These are phyloP conservation scores for Falco columbarius DNA, from an alignment of 2,797 vertebrate genomes.

Conservation along the genomic window DNA sequence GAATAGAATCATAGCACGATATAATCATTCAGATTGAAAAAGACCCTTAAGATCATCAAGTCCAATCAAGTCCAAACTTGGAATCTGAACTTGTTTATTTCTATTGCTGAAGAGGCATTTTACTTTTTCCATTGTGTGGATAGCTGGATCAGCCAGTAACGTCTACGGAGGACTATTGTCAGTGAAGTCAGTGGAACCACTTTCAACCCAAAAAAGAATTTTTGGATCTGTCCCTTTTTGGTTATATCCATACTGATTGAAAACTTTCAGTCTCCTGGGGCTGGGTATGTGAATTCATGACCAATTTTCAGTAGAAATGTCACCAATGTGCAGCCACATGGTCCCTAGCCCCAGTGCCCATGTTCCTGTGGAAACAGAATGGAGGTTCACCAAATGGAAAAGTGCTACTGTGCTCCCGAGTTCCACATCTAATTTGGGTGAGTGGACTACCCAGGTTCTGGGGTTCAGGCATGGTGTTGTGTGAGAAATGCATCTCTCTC, in stretches of 20 bases:
- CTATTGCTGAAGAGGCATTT: neutral
- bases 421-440: neutral
- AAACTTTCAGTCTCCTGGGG: neutral
- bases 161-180: neutral
- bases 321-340: accelerated
- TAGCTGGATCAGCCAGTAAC: neutral
- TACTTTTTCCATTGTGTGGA: neutral
- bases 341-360: neutral
- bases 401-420: neutral
- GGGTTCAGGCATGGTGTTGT: neutral
- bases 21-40: neutral
- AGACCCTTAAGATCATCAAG: neutral
- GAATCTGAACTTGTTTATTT: neutral
- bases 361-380: neutral
- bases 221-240: neutral
- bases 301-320: neutral
- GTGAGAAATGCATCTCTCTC: neutral
- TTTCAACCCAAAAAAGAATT: neutral
- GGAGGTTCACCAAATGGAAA: neutral
- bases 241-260: neutral
- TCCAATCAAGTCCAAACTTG: neutral
- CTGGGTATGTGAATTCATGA: neutral
- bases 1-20: neutral
- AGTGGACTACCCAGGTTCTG: neutral
- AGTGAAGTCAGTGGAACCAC: neutral